Percentiles rank a stretch among this genome's conserved stretches.
Evolutionary conservation across 2,888 invertebrate species (phyloP).

Genomic region (Entomobrya proxima): DNA sequence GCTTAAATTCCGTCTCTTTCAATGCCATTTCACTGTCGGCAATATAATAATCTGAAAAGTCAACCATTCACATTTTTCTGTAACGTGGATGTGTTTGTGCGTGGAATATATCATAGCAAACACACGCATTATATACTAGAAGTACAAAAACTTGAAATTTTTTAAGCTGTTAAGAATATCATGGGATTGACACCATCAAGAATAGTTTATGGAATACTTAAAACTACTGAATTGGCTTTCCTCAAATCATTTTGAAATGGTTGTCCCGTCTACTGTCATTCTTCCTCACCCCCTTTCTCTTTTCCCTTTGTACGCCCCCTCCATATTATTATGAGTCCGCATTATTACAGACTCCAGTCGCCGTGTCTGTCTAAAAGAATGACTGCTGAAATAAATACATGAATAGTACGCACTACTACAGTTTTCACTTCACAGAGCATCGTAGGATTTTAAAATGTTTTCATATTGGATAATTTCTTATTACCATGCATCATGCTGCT

Average conservation of each 20-base stretch:
- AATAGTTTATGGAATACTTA: slow-evolving; percentile 56
- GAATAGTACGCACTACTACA: not conserved
- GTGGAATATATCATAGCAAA: not conserved
- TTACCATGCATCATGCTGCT: slow-evolving; percentile 45
- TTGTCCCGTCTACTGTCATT: slow-evolving; percentile 49
- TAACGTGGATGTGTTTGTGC: slow-evolving; percentile 20
- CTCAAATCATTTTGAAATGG: slow-evolving; percentile 42
- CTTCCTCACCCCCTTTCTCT: slow-evolving; percentile 41
- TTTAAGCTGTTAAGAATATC: slow-evolving; percentile 48
- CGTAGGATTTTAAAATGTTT: slow-evolving; percentile 7
- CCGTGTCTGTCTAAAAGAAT: not conserved
- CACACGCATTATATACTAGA: not conserved
- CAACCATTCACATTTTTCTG: slow-evolving; percentile 1
- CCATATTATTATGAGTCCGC: not conserved
- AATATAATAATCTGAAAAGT: slow-evolving; percentile 58
- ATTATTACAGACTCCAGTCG: not conserved
- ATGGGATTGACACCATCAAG: slow-evolving; percentile 63
- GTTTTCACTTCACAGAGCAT: not conserved
- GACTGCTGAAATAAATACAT: not conserved
- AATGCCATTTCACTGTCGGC: slow-evolving; percentile 52
- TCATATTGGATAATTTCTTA: slow-evolving; percentile 16
- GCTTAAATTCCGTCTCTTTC: not conserved
- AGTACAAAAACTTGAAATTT: slow-evolving; percentile 22
- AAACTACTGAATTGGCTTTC: slow-evolving; percentile 58
- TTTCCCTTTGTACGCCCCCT: slow-evolving; percentile 21